These are phyloP conservation scores for Oostethus manadensis DNA, from an alignment of 2,113 vertebrate species.

Conservation along the genomic window DNA sequence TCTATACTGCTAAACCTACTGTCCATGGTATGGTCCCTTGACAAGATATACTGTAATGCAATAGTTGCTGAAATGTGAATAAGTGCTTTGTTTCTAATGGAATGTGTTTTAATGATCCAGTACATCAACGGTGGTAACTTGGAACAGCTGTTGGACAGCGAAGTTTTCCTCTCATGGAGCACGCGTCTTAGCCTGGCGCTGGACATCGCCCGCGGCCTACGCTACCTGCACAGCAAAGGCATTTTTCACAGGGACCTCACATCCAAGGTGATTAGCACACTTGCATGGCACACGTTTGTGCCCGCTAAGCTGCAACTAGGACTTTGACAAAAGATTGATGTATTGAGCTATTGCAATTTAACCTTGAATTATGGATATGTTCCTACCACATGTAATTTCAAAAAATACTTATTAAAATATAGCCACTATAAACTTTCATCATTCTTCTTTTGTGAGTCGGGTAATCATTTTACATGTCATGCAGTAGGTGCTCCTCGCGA, in stretches of 20 bases:
- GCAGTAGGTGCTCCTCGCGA: no score
- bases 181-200: slow-evolving; percentile 80
- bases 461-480: no score
- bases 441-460: no score
- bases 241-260: slow-evolving; percentile 92
- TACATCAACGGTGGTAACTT: slow-evolving; percentile 95
- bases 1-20: no score
- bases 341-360: no score
- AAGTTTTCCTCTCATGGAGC: slow-evolving; percentile 81
- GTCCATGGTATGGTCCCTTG: background rate
- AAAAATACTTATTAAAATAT: no score
- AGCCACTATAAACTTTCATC: no score
- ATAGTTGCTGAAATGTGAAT: background rate
- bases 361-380: no score
- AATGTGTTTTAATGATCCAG: slow-evolving; percentile 53
- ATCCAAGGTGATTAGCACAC: slow-evolving; percentile 77
- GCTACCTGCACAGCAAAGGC: slow-evolving; percentile 92
- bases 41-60: background rate
- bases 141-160: slow-evolving; percentile 92
- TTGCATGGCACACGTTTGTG: background rate
- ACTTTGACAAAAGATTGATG: no score
- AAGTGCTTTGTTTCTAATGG: background rate
- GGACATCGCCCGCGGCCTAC: slow-evolving; percentile 84
- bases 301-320: background rate
- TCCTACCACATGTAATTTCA: no score